phyloP scores from a whole-genome alignment of 2,797 vertebrate species.

The Coreius guichenoti region DNA sequence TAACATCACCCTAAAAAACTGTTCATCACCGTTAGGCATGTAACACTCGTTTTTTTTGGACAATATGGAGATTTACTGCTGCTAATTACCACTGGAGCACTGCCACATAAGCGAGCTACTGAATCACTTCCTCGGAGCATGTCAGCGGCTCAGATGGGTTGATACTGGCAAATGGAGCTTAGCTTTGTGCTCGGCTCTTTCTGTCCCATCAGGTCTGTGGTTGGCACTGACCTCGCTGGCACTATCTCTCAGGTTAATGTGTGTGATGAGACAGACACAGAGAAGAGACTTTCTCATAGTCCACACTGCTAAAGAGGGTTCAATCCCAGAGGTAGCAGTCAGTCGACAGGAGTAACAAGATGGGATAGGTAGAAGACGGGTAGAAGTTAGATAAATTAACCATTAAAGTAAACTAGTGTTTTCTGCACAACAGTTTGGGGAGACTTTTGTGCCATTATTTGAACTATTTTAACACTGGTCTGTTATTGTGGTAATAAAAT shows the following conservation, averaged over 20 bases:
- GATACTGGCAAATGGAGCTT: slow-evolving; percentile 22
- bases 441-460: background rate
- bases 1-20: background rate
- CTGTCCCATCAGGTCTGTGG: slow-evolving; percentile 29
- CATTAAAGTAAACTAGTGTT: background rate
- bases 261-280: slow-evolving; percentile 33
- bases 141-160: slow-evolving; percentile 20
- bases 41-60: background rate
- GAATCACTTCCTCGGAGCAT: slow-evolving; percentile 29
- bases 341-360: slow-evolving; percentile 28
- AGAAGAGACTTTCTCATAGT: slow-evolving; percentile 34
- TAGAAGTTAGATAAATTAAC: slow-evolving; percentile 31
- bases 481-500: background rate
- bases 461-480: background rate
- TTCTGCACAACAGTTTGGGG: background rate
- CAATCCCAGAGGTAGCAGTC: slow-evolving; percentile 28
- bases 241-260: slow-evolving; percentile 46
- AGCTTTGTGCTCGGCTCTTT: slow-evolving; percentile 22
- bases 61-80: slow-evolving; percentile 25
- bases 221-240: slow-evolving; percentile 37
- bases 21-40: background rate
- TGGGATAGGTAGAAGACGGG: background rate
- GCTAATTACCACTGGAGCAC: slow-evolving; percentile 45
- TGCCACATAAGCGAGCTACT: slow-evolving; percentile 14
- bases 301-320: slow-evolving; percentile 31